Evolutionary conservation across 2,888 invertebrate species (phyloP).

Genomic region (Drosophila paramelanica): DNA sequence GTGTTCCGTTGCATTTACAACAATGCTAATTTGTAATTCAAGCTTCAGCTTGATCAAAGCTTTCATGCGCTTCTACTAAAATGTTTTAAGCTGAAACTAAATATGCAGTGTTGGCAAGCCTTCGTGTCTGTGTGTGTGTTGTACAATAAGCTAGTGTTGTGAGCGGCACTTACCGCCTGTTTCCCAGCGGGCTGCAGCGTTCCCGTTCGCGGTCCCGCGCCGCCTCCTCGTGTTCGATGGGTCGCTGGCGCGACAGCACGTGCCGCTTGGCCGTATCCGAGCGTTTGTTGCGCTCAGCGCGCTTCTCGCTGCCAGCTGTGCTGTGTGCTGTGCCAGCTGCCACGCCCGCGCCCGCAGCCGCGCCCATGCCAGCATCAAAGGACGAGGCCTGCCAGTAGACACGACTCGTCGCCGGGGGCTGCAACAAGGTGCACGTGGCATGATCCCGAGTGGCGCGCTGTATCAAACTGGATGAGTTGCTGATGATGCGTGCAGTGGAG

Average conservation of each 20-base stretch:
- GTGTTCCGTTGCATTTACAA: too few relatives aligned
- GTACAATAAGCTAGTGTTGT: constrained; percentile 6
- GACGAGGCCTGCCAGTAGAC: constrained; percentile 90
- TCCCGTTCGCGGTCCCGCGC: constrained; percentile 18
- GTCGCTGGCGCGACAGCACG: constrained; percentile 90
- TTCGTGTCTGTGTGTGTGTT: not conserved
- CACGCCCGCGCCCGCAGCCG: not conserved
- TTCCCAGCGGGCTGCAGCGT: constrained; percentile 71
- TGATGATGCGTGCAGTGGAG: constrained; percentile 77
- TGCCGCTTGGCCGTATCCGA: constrained; percentile 89
- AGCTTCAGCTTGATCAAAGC: not conserved
- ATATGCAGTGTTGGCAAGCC: constrained; percentile 13
- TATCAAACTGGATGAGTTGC: constrained; percentile 82
- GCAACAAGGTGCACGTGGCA: constrained; percentile 85
- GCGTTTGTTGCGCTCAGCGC: constrained; percentile 87
- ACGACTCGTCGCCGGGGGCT: constrained; percentile 87
- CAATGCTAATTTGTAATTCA: too few relatives aligned
- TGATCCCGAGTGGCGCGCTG: constrained; percentile 84
- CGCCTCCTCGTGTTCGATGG: constrained; percentile 89
- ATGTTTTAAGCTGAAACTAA: not conserved
- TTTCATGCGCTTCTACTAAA: not conserved
- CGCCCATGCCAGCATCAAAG: constrained; percentile 87
- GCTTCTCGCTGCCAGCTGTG: constrained; percentile 62
- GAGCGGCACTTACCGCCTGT: constrained; percentile 75
- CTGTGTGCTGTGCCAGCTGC: constrained; percentile 10